These are phyloP conservation scores for Drosophila mayri DNA, from an alignment of 1,140 invertebrate species.

Conservation along the genomic window DNA sequence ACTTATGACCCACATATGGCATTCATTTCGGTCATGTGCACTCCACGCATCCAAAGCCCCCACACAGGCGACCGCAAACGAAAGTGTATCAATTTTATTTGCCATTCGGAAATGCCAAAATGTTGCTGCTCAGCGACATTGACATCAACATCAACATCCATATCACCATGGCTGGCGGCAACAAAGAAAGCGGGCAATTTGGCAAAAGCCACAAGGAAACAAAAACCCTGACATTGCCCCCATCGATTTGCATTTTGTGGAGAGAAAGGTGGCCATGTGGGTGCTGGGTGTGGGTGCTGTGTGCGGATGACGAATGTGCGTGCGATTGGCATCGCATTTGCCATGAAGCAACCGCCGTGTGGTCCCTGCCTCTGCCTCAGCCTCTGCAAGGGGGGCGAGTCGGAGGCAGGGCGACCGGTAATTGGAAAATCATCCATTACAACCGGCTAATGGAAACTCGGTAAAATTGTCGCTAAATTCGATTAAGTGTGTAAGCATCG, in stretches of 20 bases:
- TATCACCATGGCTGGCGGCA: conserved; percentile 23
- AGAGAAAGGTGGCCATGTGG: conserved; percentile 5
- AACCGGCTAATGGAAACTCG: conserved; percentile 73
- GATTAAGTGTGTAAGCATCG: conserved; percentile 73
- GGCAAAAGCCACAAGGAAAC: conserved; percentile 71
- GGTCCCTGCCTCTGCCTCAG: neutral
- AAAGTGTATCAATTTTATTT: conserved; percentile 64
- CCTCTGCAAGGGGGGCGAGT: neutral
- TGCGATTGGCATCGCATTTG: conserved; percentile 58
- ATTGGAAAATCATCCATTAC: conserved; percentile 82
- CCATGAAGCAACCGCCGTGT: conserved; percentile 64
- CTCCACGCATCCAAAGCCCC: conserved; percentile 13
- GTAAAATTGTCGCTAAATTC: conserved; percentile 78
- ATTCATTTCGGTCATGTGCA: conserved; percentile 11
- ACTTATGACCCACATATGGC: neutral
- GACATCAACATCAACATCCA: conserved; percentile 30
- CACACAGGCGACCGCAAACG: conserved; percentile 36
- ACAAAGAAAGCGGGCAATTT: conserved; percentile 72
- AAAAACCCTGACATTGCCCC: conserved; percentile 57
- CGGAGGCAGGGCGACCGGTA: conserved; percentile 60
- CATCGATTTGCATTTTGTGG: conserved; percentile 73
- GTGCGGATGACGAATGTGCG: conserved; percentile 71
- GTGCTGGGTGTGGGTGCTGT: conserved; percentile 3
- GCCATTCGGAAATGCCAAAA: conserved; percentile 63
- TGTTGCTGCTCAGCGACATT: conserved; percentile 52